Base-by-base conservation (phyloP, 2,888 invertebrate genomes). In the Drosophila aldrichi region DNA sequence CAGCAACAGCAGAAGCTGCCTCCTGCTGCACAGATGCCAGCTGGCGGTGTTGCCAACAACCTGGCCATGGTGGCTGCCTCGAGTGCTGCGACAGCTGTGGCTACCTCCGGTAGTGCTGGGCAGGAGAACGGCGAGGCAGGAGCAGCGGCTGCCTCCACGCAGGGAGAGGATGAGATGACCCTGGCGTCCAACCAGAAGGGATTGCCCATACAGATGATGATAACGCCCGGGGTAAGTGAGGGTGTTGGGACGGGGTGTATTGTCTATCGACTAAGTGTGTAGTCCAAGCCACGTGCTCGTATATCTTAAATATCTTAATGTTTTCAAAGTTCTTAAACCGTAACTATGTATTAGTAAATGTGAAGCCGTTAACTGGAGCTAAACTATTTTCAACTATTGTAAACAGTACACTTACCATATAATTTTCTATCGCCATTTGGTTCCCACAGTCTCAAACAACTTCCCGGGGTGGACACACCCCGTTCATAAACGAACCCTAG, bases 191-290 rank as follows among this genome's bases (percentile, higher is more conserved):
- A 86, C 54, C 82, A 69, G 52, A 86, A 83, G 60, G 73, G 79
- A 61, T 71, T 91, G 72, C 92, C 92, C 59, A 90, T 91, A 40
- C 92, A 93, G 83, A 93, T 93, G 93, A 93, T 93, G 93, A 93
- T 92, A 56, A 92, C 93, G 70, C 93, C 93, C 74, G 92, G 92
- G 92, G 93, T 93, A 92, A 91, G 93, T 92, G 73, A 49, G 77
- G 69, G 76, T 65, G 34, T n/a, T 25, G 62, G 60, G 58, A 36
- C 22, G 34, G 58, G 49, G 64, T 34, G 32, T 49, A 18, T 14
- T 32, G 59, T 48, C 34, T 55, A 57, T 25, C 38, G 49, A 70
- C 46, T 51, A 55, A 61, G 43, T 67, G 70, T 73, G 70, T 77
- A 70, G 68, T 74, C 67, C 59, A 67, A 71, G 61, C 63, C 67